Percentiles rank a stretch among this genome's conserved stretches.
phyloP scores from a whole-genome alignment of 2,113 vertebrate genomes.

The Semicossyphus pulcher region DNA sequence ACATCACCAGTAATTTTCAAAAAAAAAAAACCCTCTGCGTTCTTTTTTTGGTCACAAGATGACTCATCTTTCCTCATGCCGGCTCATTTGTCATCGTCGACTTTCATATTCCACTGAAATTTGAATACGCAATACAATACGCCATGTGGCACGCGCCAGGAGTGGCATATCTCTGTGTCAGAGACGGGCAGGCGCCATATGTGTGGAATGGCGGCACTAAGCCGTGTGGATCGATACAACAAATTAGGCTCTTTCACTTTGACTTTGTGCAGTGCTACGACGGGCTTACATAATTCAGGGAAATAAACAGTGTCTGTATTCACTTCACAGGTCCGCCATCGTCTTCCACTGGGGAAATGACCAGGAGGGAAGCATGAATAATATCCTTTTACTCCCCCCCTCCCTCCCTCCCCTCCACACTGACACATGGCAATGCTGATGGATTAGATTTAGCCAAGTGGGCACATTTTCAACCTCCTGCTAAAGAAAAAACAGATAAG shows the following conservation, averaged over 20 bases:
- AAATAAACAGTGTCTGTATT: constrained; percentile 78
- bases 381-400: constrained; percentile 44
- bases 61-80: constrained; percentile 52
- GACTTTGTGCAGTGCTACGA: constrained; percentile 69
- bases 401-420: background rate
- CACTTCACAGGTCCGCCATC: constrained; percentile 67
- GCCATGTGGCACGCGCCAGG: constrained; percentile 50
- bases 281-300: constrained; percentile 72
- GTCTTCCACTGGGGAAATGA: constrained; percentile 78
- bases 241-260: constrained; percentile 74
- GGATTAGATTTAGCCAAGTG: constrained; percentile 75
- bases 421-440: constrained; percentile 66
- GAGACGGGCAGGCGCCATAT: constrained; percentile 61
- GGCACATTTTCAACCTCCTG: constrained; percentile 58
- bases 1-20: background rate
- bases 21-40: constrained; percentile 8
- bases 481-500: constrained; percentile 40
- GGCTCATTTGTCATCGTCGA: constrained; percentile 78
- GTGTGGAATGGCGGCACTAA: constrained; percentile 42
- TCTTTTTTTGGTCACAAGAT: constrained; percentile 60
- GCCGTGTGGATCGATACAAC: constrained; percentile 65
- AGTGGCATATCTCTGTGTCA: constrained; percentile 51
- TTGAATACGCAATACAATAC: constrained; percentile 73
- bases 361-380: constrained; percentile 77
- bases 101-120: constrained; percentile 69